Conservation (phyloP, 2,113 vertebrate species). For the Calypte anna region DNA sequence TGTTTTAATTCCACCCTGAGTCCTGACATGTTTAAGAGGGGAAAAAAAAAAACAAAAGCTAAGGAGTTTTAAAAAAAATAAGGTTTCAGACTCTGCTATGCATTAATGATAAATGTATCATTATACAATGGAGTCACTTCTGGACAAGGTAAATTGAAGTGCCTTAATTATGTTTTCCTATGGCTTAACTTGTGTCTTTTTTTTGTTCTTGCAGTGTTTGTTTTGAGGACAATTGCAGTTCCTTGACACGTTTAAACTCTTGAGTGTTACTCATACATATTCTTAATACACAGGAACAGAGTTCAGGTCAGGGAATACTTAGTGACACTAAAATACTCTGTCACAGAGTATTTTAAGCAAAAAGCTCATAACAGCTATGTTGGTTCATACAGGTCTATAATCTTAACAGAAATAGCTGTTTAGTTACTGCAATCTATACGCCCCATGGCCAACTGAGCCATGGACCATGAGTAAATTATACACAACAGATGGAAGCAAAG, state of each 20-base stretch:
- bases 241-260: not conserved
- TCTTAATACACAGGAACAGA: not conserved
- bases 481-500: not conserved
- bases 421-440: not conserved
- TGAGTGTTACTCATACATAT: conserved; percentile 3
- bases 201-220: not conserved
- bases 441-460: not conserved
- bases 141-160: not conserved
- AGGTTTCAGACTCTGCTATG: not conserved
- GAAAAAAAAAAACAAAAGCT: not conserved
- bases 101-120: not conserved
- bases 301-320: not conserved
- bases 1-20: not conserved
- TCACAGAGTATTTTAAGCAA: conserved; percentile 10
- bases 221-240: conserved; percentile 22
- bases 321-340: not conserved
- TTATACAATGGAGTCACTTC: not conserved
- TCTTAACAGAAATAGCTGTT: not conserved
- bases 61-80: not conserved
- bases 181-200: not conserved
- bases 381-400: not conserved
- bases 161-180: not conserved
- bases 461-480: not conserved
- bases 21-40: not conserved
- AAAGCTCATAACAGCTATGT: not conserved